Percentiles rank a stretch among this genome's conserved stretches.
These are phyloP conservation scores for Bubo blakistoni DNA, from an alignment of 2,113 vertebrate species.

Conservation along the genomic window DNA sequence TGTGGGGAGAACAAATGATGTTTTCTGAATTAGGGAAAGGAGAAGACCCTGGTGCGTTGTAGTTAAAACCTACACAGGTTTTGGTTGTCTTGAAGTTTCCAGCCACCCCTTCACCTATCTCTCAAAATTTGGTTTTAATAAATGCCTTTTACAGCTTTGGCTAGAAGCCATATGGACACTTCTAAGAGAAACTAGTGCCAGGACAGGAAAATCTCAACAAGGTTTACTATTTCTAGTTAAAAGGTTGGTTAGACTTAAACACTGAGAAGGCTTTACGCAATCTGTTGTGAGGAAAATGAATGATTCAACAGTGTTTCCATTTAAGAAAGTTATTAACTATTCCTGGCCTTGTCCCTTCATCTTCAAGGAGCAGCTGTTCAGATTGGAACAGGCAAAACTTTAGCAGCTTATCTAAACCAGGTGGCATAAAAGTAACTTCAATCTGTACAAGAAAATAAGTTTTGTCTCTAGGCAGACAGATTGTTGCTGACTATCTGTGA, in stretches of 20 bases:
- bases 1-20: not conserved
- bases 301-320: constrained; percentile 19
- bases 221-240: constrained; percentile 10
- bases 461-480: not conserved
- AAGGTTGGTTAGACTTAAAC: not conserved
- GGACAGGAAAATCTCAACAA: not conserved
- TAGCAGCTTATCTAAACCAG: constrained; percentile 43
- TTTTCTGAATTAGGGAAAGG: not conserved
- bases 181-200: not conserved
- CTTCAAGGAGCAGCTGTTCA: constrained; percentile 30
- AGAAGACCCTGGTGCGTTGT: not conserved
- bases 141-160: not conserved
- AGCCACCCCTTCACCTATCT: not conserved
- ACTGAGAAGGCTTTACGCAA: not conserved
- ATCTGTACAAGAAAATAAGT: not conserved
- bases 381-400: not conserved
- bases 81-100: not conserved
- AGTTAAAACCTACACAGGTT: not conserved
- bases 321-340: constrained; percentile 34
- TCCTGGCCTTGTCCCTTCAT: constrained; percentile 20
- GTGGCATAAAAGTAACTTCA: not conserved
- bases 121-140: not conserved
- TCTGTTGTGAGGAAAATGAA: not conserved
- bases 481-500: not conserved
- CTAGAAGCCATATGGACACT: not conserved